phyloP scores from a whole-genome alignment of 2,797 vertebrate species.

The Liasis olivaceus region DNA sequence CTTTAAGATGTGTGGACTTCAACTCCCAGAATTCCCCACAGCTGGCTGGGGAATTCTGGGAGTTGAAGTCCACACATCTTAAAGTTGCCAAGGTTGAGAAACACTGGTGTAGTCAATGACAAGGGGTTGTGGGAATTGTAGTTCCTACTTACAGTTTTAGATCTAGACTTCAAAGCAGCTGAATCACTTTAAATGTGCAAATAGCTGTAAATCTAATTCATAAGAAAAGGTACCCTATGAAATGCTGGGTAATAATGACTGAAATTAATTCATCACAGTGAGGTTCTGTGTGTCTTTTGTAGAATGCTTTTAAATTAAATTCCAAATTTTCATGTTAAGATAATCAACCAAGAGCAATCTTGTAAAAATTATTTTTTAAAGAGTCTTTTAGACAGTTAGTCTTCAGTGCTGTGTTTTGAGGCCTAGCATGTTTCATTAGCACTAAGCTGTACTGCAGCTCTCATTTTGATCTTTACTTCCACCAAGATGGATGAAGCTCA shows the following conservation, averaged over 20 bases:
- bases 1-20: too few species aligned
- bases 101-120: too few species aligned
- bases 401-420: neutral
- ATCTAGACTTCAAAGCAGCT: neutral
- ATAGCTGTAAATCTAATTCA: neutral
- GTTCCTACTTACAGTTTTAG: neutral
- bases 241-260: neutral
- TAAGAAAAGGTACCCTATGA: neutral
- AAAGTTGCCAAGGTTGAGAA: too few species aligned
- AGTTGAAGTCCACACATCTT: too few species aligned
- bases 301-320: conserved; percentile 3
- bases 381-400: neutral
- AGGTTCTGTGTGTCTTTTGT: neutral
- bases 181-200: neutral
- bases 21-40: too few species aligned
- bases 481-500: neutral
- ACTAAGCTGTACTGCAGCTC: neutral
- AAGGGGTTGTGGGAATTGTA: neutral
- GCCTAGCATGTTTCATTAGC: too few species aligned
- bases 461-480: neutral
- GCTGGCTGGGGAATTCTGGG: too few species aligned
- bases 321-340: neutral
- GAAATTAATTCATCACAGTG: neutral
- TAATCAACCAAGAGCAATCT: neutral
- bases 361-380: neutral